A percentile compares a stretch with the other conserved stretches of the same genome.
These are phyloP conservation scores for Actenoides hombroni DNA, from an alignment of 2,113 vertebrate species.

Conservation along the genomic window DNA sequence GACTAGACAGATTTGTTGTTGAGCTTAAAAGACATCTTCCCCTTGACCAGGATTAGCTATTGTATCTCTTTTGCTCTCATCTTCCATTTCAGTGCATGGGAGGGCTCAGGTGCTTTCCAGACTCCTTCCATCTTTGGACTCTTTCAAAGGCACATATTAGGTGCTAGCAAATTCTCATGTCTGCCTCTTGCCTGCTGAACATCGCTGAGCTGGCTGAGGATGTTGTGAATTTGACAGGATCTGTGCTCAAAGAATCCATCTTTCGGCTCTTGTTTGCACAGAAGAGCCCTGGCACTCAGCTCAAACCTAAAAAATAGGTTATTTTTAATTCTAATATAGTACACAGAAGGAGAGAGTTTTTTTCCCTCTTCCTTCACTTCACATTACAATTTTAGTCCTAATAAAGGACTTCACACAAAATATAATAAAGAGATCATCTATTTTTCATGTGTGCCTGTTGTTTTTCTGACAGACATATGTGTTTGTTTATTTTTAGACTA, in stretches of 20 bases:
- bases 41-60: conserved; percentile 40
- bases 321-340: conserved; percentile 19
- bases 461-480: conserved; percentile 45
- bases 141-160: neutral
- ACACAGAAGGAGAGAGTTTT: neutral
- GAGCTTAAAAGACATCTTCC: conserved; percentile 39
- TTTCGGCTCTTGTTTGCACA: neutral
- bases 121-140: neutral
- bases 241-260: neutral
- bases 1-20: conserved; percentile 19
- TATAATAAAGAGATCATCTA: neutral
- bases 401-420: neutral
- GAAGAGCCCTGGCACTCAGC: neutral
- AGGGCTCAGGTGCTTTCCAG: conserved; percentile 28
- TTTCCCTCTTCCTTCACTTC: neutral
- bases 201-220: neutral
- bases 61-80: neutral
- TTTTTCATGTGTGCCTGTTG: conserved; percentile 30
- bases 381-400: neutral
- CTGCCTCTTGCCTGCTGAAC: neutral
- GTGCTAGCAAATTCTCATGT: neutral
- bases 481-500: conserved; percentile 65
- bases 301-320: neutral
- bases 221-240: neutral
- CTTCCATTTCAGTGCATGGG: neutral